These are phyloP conservation scores for Choristoneura rosaceana DNA, from an alignment of 2,888 invertebrate species.

Conservation along the genomic window DNA sequence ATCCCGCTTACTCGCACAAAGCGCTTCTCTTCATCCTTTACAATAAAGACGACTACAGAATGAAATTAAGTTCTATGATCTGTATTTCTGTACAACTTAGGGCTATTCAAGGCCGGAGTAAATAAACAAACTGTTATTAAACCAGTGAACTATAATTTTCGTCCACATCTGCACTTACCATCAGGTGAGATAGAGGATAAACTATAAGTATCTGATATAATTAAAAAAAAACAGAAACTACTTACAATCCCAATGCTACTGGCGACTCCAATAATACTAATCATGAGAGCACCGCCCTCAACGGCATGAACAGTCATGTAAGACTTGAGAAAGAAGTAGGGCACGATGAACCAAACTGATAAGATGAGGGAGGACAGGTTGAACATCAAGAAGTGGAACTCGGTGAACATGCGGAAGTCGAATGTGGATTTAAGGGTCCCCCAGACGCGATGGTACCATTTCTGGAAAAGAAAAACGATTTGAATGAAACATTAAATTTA, in stretches of 20 bases:
- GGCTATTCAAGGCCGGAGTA: too few relatives aligned
- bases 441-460: slow-evolving; percentile 89
- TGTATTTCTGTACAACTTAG: too few relatives aligned
- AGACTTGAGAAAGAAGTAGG: slow-evolving; percentile 93
- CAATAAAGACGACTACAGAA: too few relatives aligned
- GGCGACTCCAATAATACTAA: slow-evolving; percentile 94
- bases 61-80: too few relatives aligned
- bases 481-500: neutral
- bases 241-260: slow-evolving; percentile 95
- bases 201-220: too few relatives aligned
- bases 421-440: slow-evolving; percentile 88
- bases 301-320: slow-evolving; percentile 87
- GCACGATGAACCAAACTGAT: slow-evolving; percentile 97
- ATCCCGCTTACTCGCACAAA: too few relatives aligned
- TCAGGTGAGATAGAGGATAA: too few relatives aligned
- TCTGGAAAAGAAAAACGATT: slow-evolving; percentile 72
- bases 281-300: slow-evolving; percentile 90
- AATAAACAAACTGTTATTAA: too few relatives aligned
- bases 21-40: too few relatives aligned
- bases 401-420: slow-evolving; percentile 93
- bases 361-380: slow-evolving; percentile 94
- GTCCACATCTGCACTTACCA: too few relatives aligned
- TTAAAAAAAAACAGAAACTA: too few relatives aligned
- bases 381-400: slow-evolving; percentile 92
- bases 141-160: too few relatives aligned